phyloP scores from a whole-genome alignment of 2,888 invertebrate genomes.

The Noctua fimbriata region DNA sequence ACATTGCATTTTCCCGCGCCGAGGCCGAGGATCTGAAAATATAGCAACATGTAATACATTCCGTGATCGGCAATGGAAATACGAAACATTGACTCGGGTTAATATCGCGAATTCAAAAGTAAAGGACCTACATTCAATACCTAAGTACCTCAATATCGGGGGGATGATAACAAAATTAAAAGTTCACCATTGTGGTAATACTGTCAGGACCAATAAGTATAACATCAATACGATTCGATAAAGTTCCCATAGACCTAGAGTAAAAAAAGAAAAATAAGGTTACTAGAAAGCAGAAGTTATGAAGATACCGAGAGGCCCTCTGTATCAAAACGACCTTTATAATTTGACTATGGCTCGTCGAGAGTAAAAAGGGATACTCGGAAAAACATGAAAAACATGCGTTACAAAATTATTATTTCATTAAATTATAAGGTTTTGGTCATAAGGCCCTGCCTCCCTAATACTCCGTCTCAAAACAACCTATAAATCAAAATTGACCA shows the following conservation, averaged over 20 bases:
- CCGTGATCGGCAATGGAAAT: background rate
- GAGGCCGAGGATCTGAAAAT: conserved; percentile 78
- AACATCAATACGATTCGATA: background rate
- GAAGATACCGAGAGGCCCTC: too few species aligned
- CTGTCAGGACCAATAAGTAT: background rate
- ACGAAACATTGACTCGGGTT: background rate
- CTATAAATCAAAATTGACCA: too few species aligned
- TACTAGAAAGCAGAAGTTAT: background rate
- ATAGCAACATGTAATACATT: background rate
- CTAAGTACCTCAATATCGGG: background rate
- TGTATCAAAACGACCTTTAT: too few species aligned
- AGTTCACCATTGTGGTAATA: background rate
- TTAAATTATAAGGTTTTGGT: too few species aligned
- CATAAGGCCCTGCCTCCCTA: too few species aligned
- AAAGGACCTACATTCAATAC: background rate
- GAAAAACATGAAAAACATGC: too few species aligned
- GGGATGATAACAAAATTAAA: background rate
- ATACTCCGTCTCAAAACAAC: too few species aligned
- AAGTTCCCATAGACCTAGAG: background rate
- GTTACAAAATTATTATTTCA: too few species aligned
- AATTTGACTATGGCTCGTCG: too few species aligned
- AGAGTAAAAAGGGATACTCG: too few species aligned
- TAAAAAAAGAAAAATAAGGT: background rate
- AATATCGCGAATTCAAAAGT: background rate
- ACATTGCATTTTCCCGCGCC: conserved; percentile 73